Base-by-base conservation (phyloP, 2,113 vertebrate species). In the Condylura cristata region DNA sequence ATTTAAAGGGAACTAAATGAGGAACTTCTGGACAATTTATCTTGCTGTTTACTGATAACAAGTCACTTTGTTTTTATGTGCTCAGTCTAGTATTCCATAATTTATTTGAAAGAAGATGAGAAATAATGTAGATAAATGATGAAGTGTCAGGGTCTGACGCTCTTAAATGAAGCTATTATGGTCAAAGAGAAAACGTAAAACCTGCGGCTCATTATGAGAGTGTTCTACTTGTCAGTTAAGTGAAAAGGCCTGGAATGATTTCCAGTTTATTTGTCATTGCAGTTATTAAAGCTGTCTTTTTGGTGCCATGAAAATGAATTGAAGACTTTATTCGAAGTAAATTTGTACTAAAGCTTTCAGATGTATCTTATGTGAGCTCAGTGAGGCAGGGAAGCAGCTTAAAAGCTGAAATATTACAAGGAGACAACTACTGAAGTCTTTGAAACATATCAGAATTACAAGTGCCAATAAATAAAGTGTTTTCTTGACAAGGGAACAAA, bases 61-160 rank as follows among this genome's bases (percentile, higher is more conserved):
- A 98, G 98, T 98, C 98, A 98, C 98, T 99, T 99, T 99, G 98
- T 99, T 99, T 99, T 99, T 98, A 98, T 98, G 98, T 98, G 98
- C 98, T 98, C 98, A 99, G 98, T 98, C 98, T 99, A 98, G 98
- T 99, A 99, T 99, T 98, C 98, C 98, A 98, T 99, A 99, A 99
- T 99, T 99, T 99, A 98, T 99, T 99, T 99, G 98, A 98, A 98
- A 98, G 98, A 99, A 99, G 98, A 99, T 99, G 99, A 99, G 98
- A 99, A 99, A 98, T 99, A 99, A 99, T 99, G 98, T 99, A 99
- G 98, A 99, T 99, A 99, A 99, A 99, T 99, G 98, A 99, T 99
- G 98, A 98, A 99, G 98, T 98, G 99, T 99, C 99, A 99, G 98
- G 98, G 98, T 98, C 98, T 99, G 98, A 99, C 98, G 98, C 98